Evolutionary conservation across 2,797 vertebrate species (phyloP), one percentile per base, ranked within the genome.

Genomic region (Acanthis flammea): DNA sequence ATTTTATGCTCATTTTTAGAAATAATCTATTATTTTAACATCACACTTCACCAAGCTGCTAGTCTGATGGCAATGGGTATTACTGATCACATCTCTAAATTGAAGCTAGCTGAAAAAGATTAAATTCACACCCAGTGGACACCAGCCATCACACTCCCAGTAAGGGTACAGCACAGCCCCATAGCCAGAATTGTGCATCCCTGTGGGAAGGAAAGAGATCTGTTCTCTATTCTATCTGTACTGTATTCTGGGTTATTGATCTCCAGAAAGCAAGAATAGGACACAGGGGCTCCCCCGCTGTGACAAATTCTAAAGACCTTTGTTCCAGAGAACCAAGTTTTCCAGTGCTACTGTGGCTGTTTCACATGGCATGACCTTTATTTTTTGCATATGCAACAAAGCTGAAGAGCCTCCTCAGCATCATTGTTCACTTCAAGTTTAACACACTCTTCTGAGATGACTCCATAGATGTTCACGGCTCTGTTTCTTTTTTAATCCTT

Each of bases 401-500:
- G 77, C 50, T 72, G 60, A 94, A 77, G 48, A 66, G 35, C 51
- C 78, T 75, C 55, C 77, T 75, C 71, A 44, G 66, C 62, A 31
- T 44, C 77, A 88, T 31, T 93, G 61, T 53, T 88, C 72, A 53
- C 45, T 90, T 67, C 12, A 67, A 91, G 73, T 67, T 79, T 63
- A 88, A 74, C 31, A 83, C 7, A 19, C 31, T 61, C 58, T 80
- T 50, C 37, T 67, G 44, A 88, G 35, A 75, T 37, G 16, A 77
- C n/a, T 72, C 76, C 58, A 10, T 28, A 88, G 24, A 83, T 1
- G 0, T 44, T 73, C 47, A 62, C 31, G 24, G 22, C 42, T 93
- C 42, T 74, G 7, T 35, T 60, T 21, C 9, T 14, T 91, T 65
- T 82, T 44, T 3, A 55, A 41, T 61, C 23, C 16, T 37, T 72